Evolutionary conservation across 2,888 invertebrate species (phyloP).

Genomic region (Cheilosia vernalis): DNA sequence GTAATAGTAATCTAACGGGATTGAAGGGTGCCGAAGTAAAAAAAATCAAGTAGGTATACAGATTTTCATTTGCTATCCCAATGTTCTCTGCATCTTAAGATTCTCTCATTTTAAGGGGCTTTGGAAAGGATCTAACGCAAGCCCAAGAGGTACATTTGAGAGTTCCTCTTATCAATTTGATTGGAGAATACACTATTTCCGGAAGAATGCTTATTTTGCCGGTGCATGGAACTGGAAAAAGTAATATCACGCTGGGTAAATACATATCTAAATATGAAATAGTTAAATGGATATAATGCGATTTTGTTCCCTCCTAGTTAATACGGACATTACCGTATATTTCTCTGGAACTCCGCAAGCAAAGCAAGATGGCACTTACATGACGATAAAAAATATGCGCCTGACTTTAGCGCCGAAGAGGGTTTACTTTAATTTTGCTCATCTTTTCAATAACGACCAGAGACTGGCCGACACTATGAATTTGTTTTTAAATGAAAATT

Average conservation of each 20-base stretch:
- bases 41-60: conserved; percentile 78
- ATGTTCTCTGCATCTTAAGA: too few species aligned
- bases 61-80: not conserved
- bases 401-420: conserved; percentile 76
- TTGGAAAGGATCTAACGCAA: conserved; percentile 77
- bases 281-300: too few species aligned
- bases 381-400: conserved; percentile 78
- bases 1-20: conserved; percentile 77
- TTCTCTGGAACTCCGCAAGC: conserved; percentile 76
- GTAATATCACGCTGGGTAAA: conserved; percentile 77
- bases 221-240: conserved; percentile 79
- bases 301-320: conserved; percentile 21
- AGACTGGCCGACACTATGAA: conserved; percentile 83
- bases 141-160: conserved; percentile 75
- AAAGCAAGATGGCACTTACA: conserved; percentile 79
- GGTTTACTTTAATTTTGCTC: conserved; percentile 79
- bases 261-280: not conserved
- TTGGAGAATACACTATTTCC: conserved; percentile 79
- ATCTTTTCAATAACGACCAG: conserved; percentile 84
- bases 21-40: conserved; percentile 61
- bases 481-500: conserved; percentile 84
- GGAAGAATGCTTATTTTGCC: conserved; percentile 81
- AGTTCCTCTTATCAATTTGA: conserved; percentile 39
- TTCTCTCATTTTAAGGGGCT: conserved; percentile 75
- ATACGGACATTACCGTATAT: conserved; percentile 17